phyloP scores from a whole-genome alignment of 1,140 invertebrate species.

The Danaus plexippus region DNA sequence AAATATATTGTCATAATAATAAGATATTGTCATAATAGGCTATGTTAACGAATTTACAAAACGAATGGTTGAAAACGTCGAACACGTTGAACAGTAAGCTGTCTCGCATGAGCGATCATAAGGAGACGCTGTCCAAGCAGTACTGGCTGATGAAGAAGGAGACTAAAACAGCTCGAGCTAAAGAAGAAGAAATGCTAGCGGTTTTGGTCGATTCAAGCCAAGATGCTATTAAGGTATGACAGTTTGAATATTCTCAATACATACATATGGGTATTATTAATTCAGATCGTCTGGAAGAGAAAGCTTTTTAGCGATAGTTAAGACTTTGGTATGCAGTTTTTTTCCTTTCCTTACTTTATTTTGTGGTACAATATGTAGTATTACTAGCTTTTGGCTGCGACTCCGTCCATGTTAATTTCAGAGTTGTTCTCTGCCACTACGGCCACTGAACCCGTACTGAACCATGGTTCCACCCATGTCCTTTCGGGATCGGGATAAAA shows the following conservation, averaged over 20 bases:
- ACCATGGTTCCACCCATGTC: too few species aligned
- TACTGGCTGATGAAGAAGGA: conserved; percentile 56
- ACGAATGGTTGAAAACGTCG: conserved; percentile 44
- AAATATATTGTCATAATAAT: not conserved
- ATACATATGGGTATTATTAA: too few species aligned
- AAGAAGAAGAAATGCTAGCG: conserved; percentile 32
- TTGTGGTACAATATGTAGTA: too few species aligned
- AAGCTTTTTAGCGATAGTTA: too few species aligned
- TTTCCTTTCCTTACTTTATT: too few species aligned
- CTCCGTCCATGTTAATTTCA: too few species aligned
- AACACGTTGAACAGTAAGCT: conserved; percentile 39
- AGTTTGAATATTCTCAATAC: not conserved
- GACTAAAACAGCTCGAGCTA: conserved; percentile 28
- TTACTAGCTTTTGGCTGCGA: too few species aligned
- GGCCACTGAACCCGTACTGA: too few species aligned
- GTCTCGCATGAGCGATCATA: conserved; percentile 37
- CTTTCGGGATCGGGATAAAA: too few species aligned
- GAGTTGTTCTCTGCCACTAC: too few species aligned
- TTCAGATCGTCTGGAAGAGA: too few species aligned
- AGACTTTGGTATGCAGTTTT: too few species aligned
- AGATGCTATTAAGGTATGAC: conserved; percentile 42
- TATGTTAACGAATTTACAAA: conserved; percentile 40
- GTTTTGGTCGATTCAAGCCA: conserved; percentile 52
- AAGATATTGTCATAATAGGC: conserved; percentile 29
- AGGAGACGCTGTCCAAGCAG: conserved; percentile 41